phyloP scores from a whole-genome alignment of 1,140 invertebrate species.

The Meloidogyne chitwoodi region DNA sequence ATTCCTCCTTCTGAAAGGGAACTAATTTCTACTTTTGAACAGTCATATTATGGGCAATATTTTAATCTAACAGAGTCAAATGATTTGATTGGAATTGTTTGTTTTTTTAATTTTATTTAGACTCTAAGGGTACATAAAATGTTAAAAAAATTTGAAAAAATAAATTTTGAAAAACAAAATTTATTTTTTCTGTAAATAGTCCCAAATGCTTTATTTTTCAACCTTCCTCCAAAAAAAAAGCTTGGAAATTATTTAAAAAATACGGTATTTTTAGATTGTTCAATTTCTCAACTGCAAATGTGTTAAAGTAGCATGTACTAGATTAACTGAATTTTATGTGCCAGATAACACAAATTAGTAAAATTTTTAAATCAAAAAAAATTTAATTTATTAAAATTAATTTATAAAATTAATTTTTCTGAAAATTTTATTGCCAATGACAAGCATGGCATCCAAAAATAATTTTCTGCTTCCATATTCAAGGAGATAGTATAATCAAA shows the following conservation, averaged over 20 bases:
- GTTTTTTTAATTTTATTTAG: not conserved
- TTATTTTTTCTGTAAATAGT: too few relatives aligned
- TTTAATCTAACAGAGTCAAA: not conserved
- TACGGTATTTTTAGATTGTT: not conserved
- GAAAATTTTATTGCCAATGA: too few relatives aligned
- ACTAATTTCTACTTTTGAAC: conserved; percentile 5
- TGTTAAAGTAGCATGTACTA: conserved; percentile 1
- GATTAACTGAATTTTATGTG: conserved; percentile 17
- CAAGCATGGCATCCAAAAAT: too few relatives aligned
- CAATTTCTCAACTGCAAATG: conserved; percentile 1
- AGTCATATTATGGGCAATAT: conserved; percentile 14
- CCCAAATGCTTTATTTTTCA: not conserved
- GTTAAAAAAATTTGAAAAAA: too few relatives aligned
- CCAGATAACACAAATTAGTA: conserved; percentile 25
- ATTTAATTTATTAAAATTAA: too few relatives aligned
- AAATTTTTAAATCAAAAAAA: too few relatives aligned
- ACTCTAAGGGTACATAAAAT: too few relatives aligned
- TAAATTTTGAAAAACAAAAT: too few relatives aligned
- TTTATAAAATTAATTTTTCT: too few relatives aligned
- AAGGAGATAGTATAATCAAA: too few relatives aligned
- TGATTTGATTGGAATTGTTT: conserved; percentile 2
- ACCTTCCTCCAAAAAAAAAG: not conserved
- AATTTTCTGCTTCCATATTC: too few relatives aligned
- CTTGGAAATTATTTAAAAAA: not conserved
- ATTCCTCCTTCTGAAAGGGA: conserved; percentile 3